Evolutionary conservation across 37 sponge, comb jelly and placozoan genomes (phyloP).

Genomic region (Amphimedon queenslandica): DNA sequence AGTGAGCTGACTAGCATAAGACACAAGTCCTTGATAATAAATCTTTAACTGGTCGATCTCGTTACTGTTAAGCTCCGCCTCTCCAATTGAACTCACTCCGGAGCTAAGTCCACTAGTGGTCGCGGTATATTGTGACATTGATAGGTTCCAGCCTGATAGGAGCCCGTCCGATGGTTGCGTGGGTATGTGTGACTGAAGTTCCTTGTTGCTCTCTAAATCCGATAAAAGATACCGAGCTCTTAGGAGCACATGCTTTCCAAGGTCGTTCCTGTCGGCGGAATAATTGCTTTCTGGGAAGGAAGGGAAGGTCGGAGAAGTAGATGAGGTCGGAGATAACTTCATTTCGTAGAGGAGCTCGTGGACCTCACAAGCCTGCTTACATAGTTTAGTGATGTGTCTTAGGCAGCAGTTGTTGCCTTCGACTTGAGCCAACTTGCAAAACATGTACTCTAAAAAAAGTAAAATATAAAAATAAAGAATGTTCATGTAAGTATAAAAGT

Average conservation of each 20-base stretch:
- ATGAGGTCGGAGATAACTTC: neutral
- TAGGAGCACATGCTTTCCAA: slow-evolving; percentile 10
- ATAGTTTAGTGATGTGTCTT: slow-evolving; percentile 29
- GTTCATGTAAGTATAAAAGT: too few species aligned
- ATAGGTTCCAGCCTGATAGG: slow-evolving; percentile 13
- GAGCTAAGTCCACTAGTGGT: slow-evolving; percentile 75
- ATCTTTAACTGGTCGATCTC: slow-evolving; percentile 53
- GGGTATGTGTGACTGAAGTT: slow-evolving; percentile 37
- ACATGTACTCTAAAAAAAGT: slow-evolving; percentile 47
- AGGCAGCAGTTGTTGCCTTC: slow-evolving; percentile 54
- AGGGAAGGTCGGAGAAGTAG: slow-evolving; percentile 6
- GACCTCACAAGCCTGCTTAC: slow-evolving; percentile 57
- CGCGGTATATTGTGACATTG: slow-evolving; percentile 61
- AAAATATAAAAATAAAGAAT: too few species aligned
- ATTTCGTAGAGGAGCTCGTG: slow-evolving; percentile 52
- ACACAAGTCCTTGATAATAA: slow-evolving; percentile 33
- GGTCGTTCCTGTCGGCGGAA: neutral
- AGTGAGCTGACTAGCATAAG: slow-evolving; percentile 33
- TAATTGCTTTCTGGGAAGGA: slow-evolving; percentile 4
- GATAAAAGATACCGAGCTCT: slow-evolving; percentile 25
- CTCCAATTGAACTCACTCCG: slow-evolving; percentile 24
- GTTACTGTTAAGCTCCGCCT: slow-evolving; percentile 41
- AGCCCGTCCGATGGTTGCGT: neutral
- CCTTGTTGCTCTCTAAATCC: slow-evolving; percentile 23
- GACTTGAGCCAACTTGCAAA: slow-evolving; percentile 24